Evolutionary conservation across 2,797 vertebrate genomes (phyloP).

Genomic region (Mus spretus): DNA sequence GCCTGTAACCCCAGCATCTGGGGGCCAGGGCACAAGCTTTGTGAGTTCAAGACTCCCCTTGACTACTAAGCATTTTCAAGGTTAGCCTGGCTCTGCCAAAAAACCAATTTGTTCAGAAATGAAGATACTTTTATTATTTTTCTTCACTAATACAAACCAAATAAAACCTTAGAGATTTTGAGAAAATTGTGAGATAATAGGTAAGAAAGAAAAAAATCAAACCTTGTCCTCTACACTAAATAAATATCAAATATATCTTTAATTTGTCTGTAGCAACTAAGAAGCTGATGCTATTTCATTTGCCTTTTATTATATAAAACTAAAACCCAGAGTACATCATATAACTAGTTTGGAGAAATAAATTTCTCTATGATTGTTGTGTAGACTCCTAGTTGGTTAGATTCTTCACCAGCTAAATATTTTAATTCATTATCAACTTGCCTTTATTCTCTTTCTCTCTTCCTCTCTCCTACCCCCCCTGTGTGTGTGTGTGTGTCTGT

Average conservation of each 20-base stretch:
- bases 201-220: not conserved
- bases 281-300: constrained; percentile 50
- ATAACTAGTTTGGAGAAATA: constrained; percentile 52
- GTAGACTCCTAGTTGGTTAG: not conserved
- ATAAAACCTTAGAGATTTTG: not conserved
- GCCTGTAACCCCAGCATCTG: not conserved
- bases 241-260: not conserved
- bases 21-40: not conserved
- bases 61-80: not conserved
- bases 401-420: not conserved
- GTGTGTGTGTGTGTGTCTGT: no score
- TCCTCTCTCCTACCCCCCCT: no score
- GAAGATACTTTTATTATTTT: not conserved
- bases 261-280: constrained; percentile 61
- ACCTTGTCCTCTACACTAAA: not conserved
- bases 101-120: not conserved
- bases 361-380: not conserved
- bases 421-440: constrained; percentile 11
- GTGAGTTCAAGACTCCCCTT: not conserved
- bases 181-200: not conserved
- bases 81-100: not conserved
- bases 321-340: not conserved
- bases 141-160: constrained; percentile 36
- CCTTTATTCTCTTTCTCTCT: not conserved
- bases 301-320: not conserved